Evolutionary conservation across 2,797 vertebrate genomes (phyloP).

Genomic region (Stomatorhinus walkeri): DNA sequence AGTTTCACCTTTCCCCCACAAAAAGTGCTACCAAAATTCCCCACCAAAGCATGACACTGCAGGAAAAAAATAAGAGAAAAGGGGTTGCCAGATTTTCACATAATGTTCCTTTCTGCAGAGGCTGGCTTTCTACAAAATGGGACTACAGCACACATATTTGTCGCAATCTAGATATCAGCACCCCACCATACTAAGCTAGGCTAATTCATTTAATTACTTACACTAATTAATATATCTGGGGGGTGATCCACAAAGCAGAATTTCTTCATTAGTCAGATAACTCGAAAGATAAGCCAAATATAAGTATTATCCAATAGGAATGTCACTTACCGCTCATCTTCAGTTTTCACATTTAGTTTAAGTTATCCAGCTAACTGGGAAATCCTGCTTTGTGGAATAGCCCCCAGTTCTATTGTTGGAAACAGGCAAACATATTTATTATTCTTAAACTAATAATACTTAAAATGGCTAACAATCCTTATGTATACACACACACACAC

Average conservation of each 20-base stretch:
- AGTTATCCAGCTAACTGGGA: background rate
- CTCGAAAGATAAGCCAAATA: background rate
- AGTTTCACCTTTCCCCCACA: background rate
- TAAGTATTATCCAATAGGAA: background rate
- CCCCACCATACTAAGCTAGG: background rate
- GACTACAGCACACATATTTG: background rate
- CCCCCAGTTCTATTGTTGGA: background rate
- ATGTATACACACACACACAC: background rate
- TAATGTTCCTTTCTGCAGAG: background rate
- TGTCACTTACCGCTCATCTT: background rate
- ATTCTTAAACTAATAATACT: background rate
- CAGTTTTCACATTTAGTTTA: background rate
- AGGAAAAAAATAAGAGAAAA: background rate
- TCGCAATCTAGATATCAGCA: background rate
- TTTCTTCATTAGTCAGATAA: background rate
- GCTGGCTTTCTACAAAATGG: background rate
- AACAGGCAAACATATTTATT: background rate
- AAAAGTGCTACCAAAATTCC: background rate
- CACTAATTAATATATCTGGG: background rate
- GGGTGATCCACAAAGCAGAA: background rate
- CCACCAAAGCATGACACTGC: constrained; percentile 1
- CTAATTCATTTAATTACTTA: background rate
- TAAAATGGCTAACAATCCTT: background rate
- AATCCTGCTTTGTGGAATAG: background rate
- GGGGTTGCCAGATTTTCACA: background rate